These are phyloP conservation scores for Steinernema carpocapsae DNA, from an alignment of 2,888 invertebrate genomes.

Conservation along the genomic window DNA sequence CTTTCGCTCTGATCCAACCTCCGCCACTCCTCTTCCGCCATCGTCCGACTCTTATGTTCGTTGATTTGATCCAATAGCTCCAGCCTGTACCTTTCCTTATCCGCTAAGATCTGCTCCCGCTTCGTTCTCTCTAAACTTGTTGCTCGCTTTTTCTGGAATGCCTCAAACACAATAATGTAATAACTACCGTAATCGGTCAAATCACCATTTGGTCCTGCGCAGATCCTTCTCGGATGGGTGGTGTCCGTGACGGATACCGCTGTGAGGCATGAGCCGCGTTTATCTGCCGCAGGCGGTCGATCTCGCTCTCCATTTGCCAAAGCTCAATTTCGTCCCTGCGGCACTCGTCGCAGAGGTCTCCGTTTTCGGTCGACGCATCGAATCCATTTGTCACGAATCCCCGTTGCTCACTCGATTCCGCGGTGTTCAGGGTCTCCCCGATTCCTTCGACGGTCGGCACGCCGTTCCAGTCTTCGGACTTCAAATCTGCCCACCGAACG, in stretches of 20 bases:
- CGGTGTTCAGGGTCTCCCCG: background rate
- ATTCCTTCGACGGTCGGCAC: conserved; percentile 13
- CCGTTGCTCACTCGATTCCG: background rate
- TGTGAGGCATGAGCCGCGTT: background rate
- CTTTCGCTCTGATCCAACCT: conserved; percentile 19
- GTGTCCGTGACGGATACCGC: background rate
- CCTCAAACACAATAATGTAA: background rate
- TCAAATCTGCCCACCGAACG: conserved; percentile 23
- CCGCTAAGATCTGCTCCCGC: background rate
- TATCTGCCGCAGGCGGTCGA: background rate
- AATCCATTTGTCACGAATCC: background rate
- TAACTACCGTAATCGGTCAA: background rate
- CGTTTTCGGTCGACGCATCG: background rate
- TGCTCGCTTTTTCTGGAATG: background rate
- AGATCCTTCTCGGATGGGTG: background rate
- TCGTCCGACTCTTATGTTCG: conserved; percentile 22
- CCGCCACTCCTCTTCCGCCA: conserved; percentile 27
- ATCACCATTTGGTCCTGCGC: background rate
- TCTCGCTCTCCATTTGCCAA: conserved; percentile 4
- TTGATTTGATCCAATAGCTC: conserved; percentile 25
- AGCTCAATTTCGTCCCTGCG: conserved; percentile 17
- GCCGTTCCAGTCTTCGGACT: background rate
- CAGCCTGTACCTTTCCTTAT: conserved; percentile 13
- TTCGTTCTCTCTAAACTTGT: background rate
- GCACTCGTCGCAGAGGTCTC: conserved; percentile 14